Evolutionary conservation across 2,797 vertebrate genomes (phyloP), one percentile per base, ranked within the genome.

Genomic region (Gymnoscopelus braueri): DNA sequence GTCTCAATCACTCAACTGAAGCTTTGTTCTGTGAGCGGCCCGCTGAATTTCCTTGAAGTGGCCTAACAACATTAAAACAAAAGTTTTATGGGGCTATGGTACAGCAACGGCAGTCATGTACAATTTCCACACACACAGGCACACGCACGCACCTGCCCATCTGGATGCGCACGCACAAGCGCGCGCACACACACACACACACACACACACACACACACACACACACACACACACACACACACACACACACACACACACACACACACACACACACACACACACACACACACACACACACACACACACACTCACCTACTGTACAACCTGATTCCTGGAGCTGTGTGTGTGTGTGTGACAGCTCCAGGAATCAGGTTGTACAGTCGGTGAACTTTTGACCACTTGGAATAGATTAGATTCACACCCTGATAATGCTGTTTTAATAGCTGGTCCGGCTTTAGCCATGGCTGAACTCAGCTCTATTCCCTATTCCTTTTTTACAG

Each of bases 401-500:
- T 71, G 53, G 66, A 69, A 39, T 49, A 67, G 47, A 23, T 48
- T 49, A 67, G 47, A 23, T 48, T 69, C 23, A 75, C 56, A 2
- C 56, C 71, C 79, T 76, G 78, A 85, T 78, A 81, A 84, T 81
- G 65, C 67, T 59, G 48, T 74, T 84, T 80, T 79, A 87, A 85
- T 76, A 78, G 75, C 75, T 64, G 1, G 35, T 51, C 51, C 10
- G 55, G 67, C 65, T 86, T 44, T 60, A 80, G 55, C 60, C 14
- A 0, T 11, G 63, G 76, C 74, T 80, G 67, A 78, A 74, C 63
- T 49, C 12, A 0, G 69, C 55, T 67, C 35, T 35, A 11, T 0
- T 67, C 39, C 15, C n/a, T n/a, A n/a, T n/a, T n/a, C n/a, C n/a
- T n/a, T 11, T 47, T 23, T 5, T 11, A 29, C 48, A 24, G 58